Conservation (phyloP, 1,140 invertebrate genomes). For the Hylaeus anthracinus region DNA sequence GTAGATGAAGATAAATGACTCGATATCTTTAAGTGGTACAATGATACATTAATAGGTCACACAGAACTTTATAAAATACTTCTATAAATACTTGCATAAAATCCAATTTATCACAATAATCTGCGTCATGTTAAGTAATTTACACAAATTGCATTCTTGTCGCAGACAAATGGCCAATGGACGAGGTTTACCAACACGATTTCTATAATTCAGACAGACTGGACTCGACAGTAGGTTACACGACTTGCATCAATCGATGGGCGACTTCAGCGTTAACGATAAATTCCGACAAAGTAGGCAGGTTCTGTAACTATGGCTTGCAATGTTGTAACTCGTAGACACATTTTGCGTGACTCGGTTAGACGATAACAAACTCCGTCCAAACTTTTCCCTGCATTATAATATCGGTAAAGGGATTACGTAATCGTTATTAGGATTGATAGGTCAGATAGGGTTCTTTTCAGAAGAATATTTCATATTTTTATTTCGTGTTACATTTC, state of each 20-base stretch:
- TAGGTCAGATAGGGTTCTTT: too few relatives aligned
- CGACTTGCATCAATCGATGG: constrained; percentile 55
- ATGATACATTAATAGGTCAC: too few relatives aligned
- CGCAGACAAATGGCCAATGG: too few relatives aligned
- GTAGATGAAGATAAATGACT: too few relatives aligned
- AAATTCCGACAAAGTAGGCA: constrained; percentile 45
- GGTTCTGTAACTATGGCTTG: constrained; percentile 14
- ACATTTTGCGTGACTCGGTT: constrained; percentile 59
- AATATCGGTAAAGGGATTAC: neutral
- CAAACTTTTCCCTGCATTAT: neutral
- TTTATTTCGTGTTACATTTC: too few relatives aligned
- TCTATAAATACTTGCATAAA: too few relatives aligned
- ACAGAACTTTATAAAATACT: too few relatives aligned
- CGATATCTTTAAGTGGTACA: too few relatives aligned
- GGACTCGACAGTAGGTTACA: constrained; percentile 21
- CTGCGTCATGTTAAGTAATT: too few relatives aligned
- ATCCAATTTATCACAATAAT: too few relatives aligned
- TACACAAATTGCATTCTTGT: too few relatives aligned
- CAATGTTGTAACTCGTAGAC: constrained; percentile 48
- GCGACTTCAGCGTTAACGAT: constrained; percentile 45
- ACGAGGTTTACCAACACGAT: neutral
- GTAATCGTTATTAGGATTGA: neutral
- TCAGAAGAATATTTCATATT: too few relatives aligned
- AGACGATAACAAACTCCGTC: constrained; percentile 38
- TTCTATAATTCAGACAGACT: neutral